Evolutionary conservation across 2,113 vertebrate species (phyloP).

Genomic region (Nothobranchius kuhntae): DNA sequence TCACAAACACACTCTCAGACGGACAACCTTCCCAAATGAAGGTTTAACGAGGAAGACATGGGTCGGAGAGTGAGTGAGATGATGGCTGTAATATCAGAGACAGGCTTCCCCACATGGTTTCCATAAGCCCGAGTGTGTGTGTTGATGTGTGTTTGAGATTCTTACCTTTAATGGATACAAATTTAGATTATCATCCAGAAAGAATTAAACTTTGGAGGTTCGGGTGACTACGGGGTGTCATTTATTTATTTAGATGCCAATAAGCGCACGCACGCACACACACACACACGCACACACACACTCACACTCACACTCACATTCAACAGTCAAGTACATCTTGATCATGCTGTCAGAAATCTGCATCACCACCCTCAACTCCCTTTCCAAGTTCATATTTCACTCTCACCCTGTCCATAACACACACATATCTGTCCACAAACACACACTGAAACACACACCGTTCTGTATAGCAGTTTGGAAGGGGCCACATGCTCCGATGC

Average conservation of each 20-base stretch:
- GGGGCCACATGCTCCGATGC: constrained; percentile 43
- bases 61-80: constrained; percentile 59
- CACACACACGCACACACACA: constrained; percentile 26
- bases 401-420: constrained; percentile 56
- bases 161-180: constrained; percentile 64
- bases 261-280: constrained; percentile 38
- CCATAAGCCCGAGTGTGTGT: constrained; percentile 75
- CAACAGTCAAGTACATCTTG: constrained; percentile 88
- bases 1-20: constrained; percentile 16
- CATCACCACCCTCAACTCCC: constrained; percentile 58
- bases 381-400: constrained; percentile 68
- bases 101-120: constrained; percentile 89
- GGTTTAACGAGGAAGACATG: constrained; percentile 66
- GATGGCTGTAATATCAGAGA: constrained; percentile 79
- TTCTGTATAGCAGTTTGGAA: background rate
- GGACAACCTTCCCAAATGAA: constrained; percentile 51
- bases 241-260: constrained; percentile 56
- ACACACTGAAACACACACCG: background rate
- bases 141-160: constrained; percentile 16
- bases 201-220: constrained; percentile 34
- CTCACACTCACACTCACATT: constrained; percentile 40
- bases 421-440: constrained; percentile 34
- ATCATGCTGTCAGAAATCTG: constrained; percentile 84
- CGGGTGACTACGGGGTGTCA: constrained; percentile 1
- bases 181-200: constrained; percentile 73